These are phyloP conservation scores for Bufo bufo DNA, from an alignment of 2,113 vertebrate species.

Conservation along the genomic window DNA sequence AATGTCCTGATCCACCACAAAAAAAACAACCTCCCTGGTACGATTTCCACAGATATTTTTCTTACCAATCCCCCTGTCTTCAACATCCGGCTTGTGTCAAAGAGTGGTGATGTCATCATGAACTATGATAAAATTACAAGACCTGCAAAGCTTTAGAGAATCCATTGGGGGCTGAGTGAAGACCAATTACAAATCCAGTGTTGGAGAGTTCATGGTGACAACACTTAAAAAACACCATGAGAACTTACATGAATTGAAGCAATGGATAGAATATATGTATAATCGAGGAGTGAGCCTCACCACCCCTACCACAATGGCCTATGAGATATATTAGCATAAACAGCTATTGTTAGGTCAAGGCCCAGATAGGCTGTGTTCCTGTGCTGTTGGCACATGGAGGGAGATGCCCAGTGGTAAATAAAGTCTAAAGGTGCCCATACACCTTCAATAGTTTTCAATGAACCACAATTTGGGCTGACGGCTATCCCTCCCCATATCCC, in stretches of 20 bases:
- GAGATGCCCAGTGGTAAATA: not conserved
- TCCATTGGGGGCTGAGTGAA: not conserved
- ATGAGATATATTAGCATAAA: not conserved
- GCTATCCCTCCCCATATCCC: too few species aligned
- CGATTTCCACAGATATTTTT: not conserved
- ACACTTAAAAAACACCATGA: not conserved
- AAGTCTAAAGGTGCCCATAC: not conserved
- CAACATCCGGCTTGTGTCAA: not conserved
- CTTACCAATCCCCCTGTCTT: not conserved
- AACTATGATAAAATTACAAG: not conserved
- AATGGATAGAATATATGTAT: not conserved
- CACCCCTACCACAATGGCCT: not conserved
- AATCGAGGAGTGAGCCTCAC: not conserved
- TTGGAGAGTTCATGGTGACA: not conserved
- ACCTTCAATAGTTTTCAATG: too few species aligned
- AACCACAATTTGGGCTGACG: too few species aligned
- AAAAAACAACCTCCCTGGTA: not conserved
- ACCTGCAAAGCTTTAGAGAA: not conserved
- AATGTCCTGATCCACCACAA: not conserved
- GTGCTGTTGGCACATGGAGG: not conserved
- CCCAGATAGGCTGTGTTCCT: not conserved
- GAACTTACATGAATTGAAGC: not conserved
- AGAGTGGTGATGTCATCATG: not conserved
- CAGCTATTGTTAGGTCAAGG: not conserved
- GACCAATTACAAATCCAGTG: not conserved